Evolutionary conservation across 2,113 vertebrate genomes (phyloP).

Genomic region (Neotragus pygmaeus): DNA sequence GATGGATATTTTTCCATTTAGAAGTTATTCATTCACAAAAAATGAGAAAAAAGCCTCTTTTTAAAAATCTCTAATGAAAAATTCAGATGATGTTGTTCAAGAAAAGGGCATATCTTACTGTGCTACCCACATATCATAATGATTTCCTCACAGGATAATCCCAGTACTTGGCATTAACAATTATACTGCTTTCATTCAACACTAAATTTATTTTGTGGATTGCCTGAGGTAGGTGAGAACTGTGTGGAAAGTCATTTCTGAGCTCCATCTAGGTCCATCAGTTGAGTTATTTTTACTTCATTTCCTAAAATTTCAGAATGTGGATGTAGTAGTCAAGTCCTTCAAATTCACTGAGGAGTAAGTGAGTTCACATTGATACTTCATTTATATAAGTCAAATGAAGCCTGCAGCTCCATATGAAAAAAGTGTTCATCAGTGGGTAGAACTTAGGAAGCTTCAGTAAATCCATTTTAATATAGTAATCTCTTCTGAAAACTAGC

Average conservation of each 20-base stretch:
- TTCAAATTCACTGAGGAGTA: background rate
- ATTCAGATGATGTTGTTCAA: constrained; percentile 9
- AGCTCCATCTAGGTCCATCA: background rate
- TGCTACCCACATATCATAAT: background rate
- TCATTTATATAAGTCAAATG: background rate
- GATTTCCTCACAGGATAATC: background rate
- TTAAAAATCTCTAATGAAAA: background rate
- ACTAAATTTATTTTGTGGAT: background rate
- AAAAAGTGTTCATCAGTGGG: background rate
- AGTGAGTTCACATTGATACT: background rate
- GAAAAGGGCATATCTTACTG: background rate
- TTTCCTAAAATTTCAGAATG: constrained; percentile 3
- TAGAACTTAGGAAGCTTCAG: background rate
- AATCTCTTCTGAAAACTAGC: background rate
- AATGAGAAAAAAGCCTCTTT: background rate
- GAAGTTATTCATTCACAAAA: background rate
- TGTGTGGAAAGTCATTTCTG: background rate
- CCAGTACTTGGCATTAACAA: background rate
- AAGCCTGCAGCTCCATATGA: background rate
- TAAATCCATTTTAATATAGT: background rate
- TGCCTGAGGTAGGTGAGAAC: background rate
- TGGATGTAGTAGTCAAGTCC: background rate
- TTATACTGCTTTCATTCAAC: background rate
- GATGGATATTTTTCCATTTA: background rate
- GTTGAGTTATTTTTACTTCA: background rate